phyloP scores from a whole-genome alignment of 2,797 vertebrate species.

The Lepus oiostolus region DNA sequence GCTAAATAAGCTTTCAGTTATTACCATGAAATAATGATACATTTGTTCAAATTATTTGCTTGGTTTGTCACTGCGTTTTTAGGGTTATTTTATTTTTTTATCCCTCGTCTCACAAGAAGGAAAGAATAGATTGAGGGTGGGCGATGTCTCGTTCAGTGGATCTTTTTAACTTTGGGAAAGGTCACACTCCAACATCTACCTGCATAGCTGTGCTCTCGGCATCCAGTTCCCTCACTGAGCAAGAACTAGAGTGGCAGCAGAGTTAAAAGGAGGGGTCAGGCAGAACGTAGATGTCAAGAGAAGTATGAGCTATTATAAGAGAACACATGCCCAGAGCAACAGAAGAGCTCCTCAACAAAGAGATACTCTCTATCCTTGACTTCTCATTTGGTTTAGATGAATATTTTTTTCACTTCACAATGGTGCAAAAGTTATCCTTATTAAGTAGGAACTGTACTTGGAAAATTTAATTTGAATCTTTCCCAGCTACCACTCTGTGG shows the following conservation, averaged over 20 bases:
- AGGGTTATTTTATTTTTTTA: not conserved
- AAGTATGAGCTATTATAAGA: not conserved
- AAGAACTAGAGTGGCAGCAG: not conserved
- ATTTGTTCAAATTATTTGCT: conserved; percentile 1
- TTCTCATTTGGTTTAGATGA: too few relatives aligned
- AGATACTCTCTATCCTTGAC: too few relatives aligned
- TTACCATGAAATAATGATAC: not conserved
- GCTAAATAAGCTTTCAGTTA: not conserved
- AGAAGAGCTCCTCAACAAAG: not conserved
- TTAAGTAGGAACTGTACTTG: not conserved
- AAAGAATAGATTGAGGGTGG: not conserved
- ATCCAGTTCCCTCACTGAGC: not conserved
- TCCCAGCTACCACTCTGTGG: too few relatives aligned
- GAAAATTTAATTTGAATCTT: not conserved
- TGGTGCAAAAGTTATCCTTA: not conserved
- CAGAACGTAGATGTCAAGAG: not conserved
- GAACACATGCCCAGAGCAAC: not conserved
- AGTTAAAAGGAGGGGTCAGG: not conserved
- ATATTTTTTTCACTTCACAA: not conserved
- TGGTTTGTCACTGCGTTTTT: not conserved
- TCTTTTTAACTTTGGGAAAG: conserved; percentile 37
- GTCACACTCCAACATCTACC: conserved; percentile 8
- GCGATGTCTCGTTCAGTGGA: not conserved
- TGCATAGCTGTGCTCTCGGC: not conserved
- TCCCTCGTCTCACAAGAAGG: not conserved